Evolutionary conservation across 2,797 vertebrate genomes (phyloP).

Genomic region (Schizothorax lantsangensis): DNA sequence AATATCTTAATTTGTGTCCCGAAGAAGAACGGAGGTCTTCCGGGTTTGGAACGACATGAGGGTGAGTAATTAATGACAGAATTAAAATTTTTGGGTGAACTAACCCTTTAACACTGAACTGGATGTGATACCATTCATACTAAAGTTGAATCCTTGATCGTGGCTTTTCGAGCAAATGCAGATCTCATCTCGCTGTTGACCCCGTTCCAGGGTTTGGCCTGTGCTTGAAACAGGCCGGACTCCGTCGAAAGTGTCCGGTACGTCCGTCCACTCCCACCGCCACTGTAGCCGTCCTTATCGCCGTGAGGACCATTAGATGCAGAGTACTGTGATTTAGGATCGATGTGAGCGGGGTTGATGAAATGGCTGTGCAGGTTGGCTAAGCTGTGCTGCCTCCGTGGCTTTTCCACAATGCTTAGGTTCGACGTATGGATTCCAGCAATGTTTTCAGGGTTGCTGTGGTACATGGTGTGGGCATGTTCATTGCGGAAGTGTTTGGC

Average conservation of each 20-base stretch:
- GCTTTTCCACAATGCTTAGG: slow-evolving; percentile 72
- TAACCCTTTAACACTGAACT: not conserved
- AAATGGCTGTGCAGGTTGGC: slow-evolving; percentile 78
- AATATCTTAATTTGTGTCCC: too few relatives aligned
- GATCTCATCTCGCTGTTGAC: slow-evolving; percentile 87
- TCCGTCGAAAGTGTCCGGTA: slow-evolving; percentile 82
- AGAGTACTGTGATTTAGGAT: slow-evolving; percentile 70
- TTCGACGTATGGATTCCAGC: slow-evolving; percentile 63
- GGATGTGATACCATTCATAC: slow-evolving; percentile 72
- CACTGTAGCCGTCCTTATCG: slow-evolving; percentile 75
- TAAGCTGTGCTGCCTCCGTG: slow-evolving; percentile 69
- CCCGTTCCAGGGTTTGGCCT: slow-evolving; percentile 83
- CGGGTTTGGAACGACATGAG: too few relatives aligned
- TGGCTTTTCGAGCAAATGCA: slow-evolving; percentile 77
- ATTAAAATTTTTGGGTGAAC: too few relatives aligned
- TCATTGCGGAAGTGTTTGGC: slow-evolving; percentile 64
- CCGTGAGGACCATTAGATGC: slow-evolving; percentile 67
- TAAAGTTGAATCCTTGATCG: slow-evolving; percentile 88
- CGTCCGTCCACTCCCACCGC: slow-evolving; percentile 65
- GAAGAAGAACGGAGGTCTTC: too few relatives aligned
- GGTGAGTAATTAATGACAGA: too few relatives aligned
- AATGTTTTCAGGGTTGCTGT: slow-evolving; percentile 76
- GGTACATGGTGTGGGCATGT: slow-evolving; percentile 73
- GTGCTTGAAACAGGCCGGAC: slow-evolving; percentile 76
- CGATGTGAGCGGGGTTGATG: slow-evolving; percentile 73